Evolutionary conservation across 2,888 invertebrate genomes (phyloP).

Genomic region (Lasioglossum oenotherae): DNA sequence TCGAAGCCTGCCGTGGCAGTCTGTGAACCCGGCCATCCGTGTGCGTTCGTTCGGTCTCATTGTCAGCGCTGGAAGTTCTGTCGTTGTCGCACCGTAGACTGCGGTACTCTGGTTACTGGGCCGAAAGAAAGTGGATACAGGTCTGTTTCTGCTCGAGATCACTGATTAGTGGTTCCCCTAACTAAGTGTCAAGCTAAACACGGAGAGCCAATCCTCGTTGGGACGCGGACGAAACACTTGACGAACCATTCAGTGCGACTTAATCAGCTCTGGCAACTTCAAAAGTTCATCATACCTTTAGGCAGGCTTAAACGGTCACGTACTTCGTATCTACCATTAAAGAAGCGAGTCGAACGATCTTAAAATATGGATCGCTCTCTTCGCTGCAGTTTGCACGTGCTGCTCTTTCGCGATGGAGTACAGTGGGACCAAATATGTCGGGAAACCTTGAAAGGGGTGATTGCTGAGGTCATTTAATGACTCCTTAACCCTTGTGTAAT

Average conservation of each 20-base stretch:
- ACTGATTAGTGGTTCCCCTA: conserved; percentile 5
- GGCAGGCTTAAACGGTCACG: not conserved
- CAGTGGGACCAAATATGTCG: no score
- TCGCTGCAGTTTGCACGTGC: no score
- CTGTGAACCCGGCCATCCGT: conserved; percentile 44
- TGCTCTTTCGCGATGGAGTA: no score
- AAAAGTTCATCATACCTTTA: not conserved
- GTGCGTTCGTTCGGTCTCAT: conserved; percentile 51
- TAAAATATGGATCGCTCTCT: not conserved
- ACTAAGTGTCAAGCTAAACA: not conserved
- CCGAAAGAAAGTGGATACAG: conserved; percentile 3
- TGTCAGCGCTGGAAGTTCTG: conserved; percentile 35
- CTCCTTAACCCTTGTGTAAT: no score
- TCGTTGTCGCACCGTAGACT: not conserved
- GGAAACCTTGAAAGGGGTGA: no score
- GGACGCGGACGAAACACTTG: not conserved
- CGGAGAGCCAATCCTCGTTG: no score
- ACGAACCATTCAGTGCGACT: not conserved
- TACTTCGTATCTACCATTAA: not conserved
- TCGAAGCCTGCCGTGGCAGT: conserved; percentile 60
- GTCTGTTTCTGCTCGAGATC: conserved; percentile 7
- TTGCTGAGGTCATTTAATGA: no score
- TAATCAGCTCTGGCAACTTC: not conserved
- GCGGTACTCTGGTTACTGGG: conserved; percentile 9
- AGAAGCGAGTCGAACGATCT: not conserved